These are phyloP conservation scores for Collichthys lucidus DNA, from an alignment of 2,113 vertebrate species.

Conservation along the genomic window DNA sequence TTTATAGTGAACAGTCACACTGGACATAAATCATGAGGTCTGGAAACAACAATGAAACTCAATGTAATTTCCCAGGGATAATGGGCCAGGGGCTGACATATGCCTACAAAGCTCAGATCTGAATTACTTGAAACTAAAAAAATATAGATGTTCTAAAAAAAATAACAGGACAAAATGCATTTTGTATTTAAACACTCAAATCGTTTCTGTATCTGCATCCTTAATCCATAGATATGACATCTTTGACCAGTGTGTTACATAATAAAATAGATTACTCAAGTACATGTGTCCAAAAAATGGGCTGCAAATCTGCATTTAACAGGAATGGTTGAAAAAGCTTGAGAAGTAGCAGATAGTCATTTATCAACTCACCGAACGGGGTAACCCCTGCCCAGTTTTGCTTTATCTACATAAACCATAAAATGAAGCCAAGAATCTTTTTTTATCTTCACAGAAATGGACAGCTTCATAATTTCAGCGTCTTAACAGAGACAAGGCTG, in stretches of 20 bases:
- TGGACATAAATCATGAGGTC: neutral
- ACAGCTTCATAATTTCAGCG: constrained; percentile 28
- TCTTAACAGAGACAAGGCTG: neutral
- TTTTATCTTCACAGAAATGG: neutral
- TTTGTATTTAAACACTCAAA: neutral
- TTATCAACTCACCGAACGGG: neutral
- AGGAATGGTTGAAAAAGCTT: neutral
- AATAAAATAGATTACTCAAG: neutral
- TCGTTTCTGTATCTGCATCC: neutral
- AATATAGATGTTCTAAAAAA: neutral
- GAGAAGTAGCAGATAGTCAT: neutral
- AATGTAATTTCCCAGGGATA: neutral
- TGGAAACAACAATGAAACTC: neutral
- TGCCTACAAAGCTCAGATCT: neutral
- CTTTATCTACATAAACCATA: constrained; percentile 30
- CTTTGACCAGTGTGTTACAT: neutral
- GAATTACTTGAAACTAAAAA: neutral
- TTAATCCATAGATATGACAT: neutral
- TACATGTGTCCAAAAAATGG: neutral
- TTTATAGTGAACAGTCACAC: neutral
- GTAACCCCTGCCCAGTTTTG: constrained; percentile 17
- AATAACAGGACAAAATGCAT: neutral
- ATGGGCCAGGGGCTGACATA: neutral
- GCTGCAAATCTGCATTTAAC: neutral
- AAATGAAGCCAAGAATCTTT: constrained; percentile 39